Conservation (phyloP, 2,113 vertebrate species). For the Esox niger region DNA sequence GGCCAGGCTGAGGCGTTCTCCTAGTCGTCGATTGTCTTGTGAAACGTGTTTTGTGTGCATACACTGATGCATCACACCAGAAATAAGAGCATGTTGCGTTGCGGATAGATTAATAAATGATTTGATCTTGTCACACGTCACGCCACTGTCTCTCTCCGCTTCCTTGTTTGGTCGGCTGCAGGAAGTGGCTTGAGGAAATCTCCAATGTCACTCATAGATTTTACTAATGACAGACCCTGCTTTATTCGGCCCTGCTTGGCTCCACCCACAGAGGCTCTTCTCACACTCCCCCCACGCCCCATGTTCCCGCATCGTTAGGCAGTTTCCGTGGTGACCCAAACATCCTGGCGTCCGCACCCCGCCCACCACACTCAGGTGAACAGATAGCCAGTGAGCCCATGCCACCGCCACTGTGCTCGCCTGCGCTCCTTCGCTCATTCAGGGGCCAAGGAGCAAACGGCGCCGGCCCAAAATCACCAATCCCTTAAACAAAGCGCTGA, state of each 20-base stretch:
- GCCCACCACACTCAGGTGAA: background rate
- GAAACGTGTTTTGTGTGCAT: background rate
- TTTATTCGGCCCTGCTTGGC: background rate
- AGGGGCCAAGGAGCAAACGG: background rate
- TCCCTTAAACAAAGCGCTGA: background rate
- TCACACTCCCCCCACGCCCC: background rate
- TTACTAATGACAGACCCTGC: background rate
- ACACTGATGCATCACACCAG: background rate
- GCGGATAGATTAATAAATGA: slow-evolving; percentile 11
- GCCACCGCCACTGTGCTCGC: background rate
- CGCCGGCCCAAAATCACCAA: background rate
- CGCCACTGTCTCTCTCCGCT: background rate
- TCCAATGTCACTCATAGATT: slow-evolving; percentile 27
- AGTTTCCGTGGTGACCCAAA: background rate
- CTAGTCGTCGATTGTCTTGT: background rate
- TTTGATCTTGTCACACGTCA: slow-evolving; percentile 15
- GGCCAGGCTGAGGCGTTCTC: background rate
- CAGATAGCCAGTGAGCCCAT: background rate
- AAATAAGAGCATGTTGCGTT: background rate
- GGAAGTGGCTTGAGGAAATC: slow-evolving; percentile 40
- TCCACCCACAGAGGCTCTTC: background rate
- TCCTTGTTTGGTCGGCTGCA: slow-evolving; percentile 7
- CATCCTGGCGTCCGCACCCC: background rate
- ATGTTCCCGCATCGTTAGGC: background rate
- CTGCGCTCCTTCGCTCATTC: background rate